Base-by-base conservation (phyloP, 1,140 invertebrate genomes). In the Antheraea pernyi region DNA sequence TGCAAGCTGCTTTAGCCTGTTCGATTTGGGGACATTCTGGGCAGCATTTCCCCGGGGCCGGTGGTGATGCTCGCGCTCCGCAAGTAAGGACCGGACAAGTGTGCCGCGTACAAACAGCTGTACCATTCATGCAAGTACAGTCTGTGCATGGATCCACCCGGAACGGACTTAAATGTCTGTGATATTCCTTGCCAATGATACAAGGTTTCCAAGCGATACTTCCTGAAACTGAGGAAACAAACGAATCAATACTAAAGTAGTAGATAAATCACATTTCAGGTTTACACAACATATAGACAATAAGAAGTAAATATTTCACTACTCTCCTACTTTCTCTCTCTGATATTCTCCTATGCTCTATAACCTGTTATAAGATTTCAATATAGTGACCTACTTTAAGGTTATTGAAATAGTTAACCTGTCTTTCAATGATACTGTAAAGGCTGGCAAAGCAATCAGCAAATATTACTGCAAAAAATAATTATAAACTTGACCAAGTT, bases 31-130 rank as follows among this genome's bases (percentile, higher is more conserved):
- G 94, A 79, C 96, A 97, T 70, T 95, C 94, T 0, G 96, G 95
- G 85, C 97, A 98, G 81, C 98, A 98, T 67, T 95, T 94, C 9
- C 95, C 95, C 0, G 94, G 93, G 2, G 89, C 81, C 8, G 92
- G 94, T 46, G 95, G 94, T 79, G 97, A 73, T 42, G 95, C 93
- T 59, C 96, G 95, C 0, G 95, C 93, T 0, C 95, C 93, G 83
- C 98, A 98, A 70, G 97, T 95, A 60, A 98, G 84, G 0, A 97
- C 94, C 0, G 97, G 97, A 82, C 98, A 98, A 0, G 96, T 95
- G 71, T 95, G 93, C 8, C 97, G 93, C 13, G 94, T 91, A 88
- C 98, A 99, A 16, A 96, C 92, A 0, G 95, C 94, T 0, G 96
- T 97, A 22, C 96, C 96, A 86, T 96, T 96, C 53, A 90, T 69